Percentiles rank a stretch among this genome's conserved stretches.
Evolutionary conservation across 2,888 invertebrate species (phyloP).

Genomic region (Salticus scenicus): DNA sequence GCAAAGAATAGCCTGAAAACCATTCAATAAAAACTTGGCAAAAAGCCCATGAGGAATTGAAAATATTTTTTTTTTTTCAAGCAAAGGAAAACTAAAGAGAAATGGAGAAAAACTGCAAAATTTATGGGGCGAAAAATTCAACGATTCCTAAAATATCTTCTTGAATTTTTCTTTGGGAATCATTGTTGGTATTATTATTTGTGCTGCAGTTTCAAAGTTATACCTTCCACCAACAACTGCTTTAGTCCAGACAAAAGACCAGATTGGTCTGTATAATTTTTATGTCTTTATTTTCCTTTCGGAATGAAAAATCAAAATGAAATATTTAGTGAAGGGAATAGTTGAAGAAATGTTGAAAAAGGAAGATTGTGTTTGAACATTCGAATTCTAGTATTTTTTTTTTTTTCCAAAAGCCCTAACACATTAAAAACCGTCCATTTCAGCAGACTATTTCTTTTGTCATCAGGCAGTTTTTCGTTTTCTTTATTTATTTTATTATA

Average conservation of each 20-base stretch:
- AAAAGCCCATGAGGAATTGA: constrained; percentile 26
- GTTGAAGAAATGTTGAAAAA: constrained; percentile 1
- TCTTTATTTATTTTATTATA: background rate
- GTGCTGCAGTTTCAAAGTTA: constrained; percentile 8
- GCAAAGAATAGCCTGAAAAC: constrained; percentile 58
- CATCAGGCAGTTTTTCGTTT: background rate
- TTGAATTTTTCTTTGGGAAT: constrained; percentile 31
- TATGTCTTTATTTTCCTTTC: constrained; percentile 35
- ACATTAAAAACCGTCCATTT: constrained; percentile 62
- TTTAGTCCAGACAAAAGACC: constrained; percentile 61
- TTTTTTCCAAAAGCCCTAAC: constrained; percentile 28
- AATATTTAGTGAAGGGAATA: constrained; percentile 40
- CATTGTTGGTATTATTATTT: constrained; percentile 40
- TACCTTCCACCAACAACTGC: constrained; percentile 18
- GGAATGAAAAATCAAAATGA: constrained; percentile 59
- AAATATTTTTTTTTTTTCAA: background rate
- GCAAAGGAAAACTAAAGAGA: constrained; percentile 15
- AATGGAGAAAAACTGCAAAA: constrained; percentile 39
- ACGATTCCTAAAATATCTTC: constrained; percentile 66
- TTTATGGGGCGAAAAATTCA: constrained; percentile 67
- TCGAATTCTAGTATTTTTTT: constrained; percentile 63
- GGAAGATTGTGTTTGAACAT: constrained; percentile 15
- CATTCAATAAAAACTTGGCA: constrained; percentile 45
- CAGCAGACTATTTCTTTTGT: constrained; percentile 34
- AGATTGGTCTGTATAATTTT: constrained; percentile 66